phyloP scores from a whole-genome alignment of 2,888 invertebrate genomes.

The Stratiomys singularior region DNA sequence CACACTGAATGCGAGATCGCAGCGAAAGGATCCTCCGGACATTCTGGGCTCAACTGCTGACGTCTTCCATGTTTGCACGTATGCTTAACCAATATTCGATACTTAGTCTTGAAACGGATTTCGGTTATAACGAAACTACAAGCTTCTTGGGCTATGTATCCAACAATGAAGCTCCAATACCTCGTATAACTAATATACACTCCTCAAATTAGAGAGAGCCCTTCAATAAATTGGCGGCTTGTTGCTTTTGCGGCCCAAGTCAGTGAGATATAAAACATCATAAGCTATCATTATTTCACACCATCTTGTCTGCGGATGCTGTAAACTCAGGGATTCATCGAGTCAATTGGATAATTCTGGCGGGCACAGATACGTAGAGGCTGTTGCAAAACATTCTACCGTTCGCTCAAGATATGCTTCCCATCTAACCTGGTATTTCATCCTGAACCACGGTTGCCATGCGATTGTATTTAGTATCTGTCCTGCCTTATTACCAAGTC shows the following conservation, averaged over 20 bases:
- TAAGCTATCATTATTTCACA: slow-evolving; percentile 60
- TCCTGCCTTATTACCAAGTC: too few species aligned
- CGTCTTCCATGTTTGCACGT: neutral
- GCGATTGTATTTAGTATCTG: neutral
- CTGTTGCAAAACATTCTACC: slow-evolving; percentile 3
- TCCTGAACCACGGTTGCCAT: slow-evolving; percentile 16
- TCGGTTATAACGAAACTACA: slow-evolving; percentile 21
- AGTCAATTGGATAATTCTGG: slow-evolving; percentile 26
- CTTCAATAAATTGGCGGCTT: slow-evolving; percentile 62
- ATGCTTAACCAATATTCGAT: slow-evolving; percentile 11
- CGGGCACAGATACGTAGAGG: neutral
- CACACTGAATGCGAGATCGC: neutral
- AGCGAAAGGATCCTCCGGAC: neutral
- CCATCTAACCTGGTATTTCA: neutral
- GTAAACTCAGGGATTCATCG: slow-evolving; percentile 13
- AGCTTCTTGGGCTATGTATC: neutral
- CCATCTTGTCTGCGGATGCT: slow-evolving; percentile 54
- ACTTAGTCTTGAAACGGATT: neutral
- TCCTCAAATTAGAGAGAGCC: slow-evolving; percentile 55
- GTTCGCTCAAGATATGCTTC: slow-evolving; percentile 1
- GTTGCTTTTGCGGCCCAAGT: slow-evolving; percentile 59
- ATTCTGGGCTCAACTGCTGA: neutral
- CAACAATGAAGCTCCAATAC: slow-evolving; percentile 6
- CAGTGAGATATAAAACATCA: slow-evolving; percentile 50
- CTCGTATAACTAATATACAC: slow-evolving; percentile 46